Base-by-base conservation (phyloP, 2,113 vertebrate species). In the Ptychochromis oligacanthus region DNA sequence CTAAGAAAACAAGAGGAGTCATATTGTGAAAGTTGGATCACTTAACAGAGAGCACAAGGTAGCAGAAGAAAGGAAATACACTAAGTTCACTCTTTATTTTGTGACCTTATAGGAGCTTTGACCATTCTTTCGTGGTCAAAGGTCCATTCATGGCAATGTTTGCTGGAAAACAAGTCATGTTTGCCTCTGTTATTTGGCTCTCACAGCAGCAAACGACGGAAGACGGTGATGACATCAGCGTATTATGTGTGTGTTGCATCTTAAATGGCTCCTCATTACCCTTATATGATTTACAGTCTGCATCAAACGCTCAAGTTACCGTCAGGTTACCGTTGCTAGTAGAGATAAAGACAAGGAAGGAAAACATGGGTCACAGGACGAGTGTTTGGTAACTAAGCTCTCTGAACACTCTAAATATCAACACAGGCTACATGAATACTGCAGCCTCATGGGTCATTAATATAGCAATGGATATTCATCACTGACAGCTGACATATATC, bases 401-500 rank as follows among this genome's bases (percentile, higher is more conserved):
- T 34, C 8, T 5, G n/a, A 46, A 77, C 64, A 54, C 76, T 81
- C 54, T 28, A 86, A 86, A 89, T 84, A 87, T 86, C 81, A 91
- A 70, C 83, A 88, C 81, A 52, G 56, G 79, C 83, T 34, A 59
- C 78, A 78, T 80, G 56, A 70, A 85, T 76, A 87, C 2, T 82
- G 56, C 72, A 76, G 36, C 14, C 36, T 67, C 13, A 46, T 43
- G 43, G 52, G 49, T 22, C 82, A 84, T 81, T 75, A 87, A 84
- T 80, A 70, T 14, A 72, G 61, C 75, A 72, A 36, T 7, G 12
- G 77, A 90, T 70, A 74, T 54, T 52, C 36, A 52, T 84, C 49
- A 58, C 60, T 76, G 77, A 85, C 76, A 84, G 75, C 14, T 17
- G 38, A 84, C 77, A 78, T 7, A 13, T 59, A 78, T 38, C 80